Evolutionary conservation across 1,140 invertebrate genomes (phyloP), one percentile per base, ranked within the genome.

Genomic region (Pinna nobilis): DNA sequence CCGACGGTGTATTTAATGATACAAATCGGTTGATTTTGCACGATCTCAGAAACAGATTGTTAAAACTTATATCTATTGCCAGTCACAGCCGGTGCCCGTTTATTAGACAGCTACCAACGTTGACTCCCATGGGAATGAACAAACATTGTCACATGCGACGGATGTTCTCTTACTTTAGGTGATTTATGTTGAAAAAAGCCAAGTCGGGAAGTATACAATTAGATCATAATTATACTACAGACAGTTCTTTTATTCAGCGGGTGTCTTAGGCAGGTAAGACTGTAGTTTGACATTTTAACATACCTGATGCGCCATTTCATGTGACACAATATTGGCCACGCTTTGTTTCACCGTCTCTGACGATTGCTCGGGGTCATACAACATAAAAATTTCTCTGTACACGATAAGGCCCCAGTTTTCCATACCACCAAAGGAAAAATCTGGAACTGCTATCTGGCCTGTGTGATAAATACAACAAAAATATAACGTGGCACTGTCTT

Each of bases 381-480:
- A 89, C 61, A 98, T 90, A 61, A 93, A 92, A 0, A 93, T 93
- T 90, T 98, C 96, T 67, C 95, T 92, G 79, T 93, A 96, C 1
- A 93, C 94, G 4, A 95, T 93, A 0, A 97, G 87, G 3, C 96
- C 97, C 97, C 96, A 98, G 89, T 98, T 96, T 88, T 98, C 97
- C 93, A 98, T 98, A 0, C 96, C 97, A 6, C 96, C 97, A 4
- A 96, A 96, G 0, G 94, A 93, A 90, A 98, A 98, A 89, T 98
- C 96, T 7, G 97, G 97, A 77, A 98, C 95, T 13, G 95, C 96
- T 70, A 95, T 94, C 92, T 97, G 65, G 32, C 66, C 69, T 71
- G 5, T 2, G 28, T 20, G 77, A 66, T 18, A 9, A 25, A 18
- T 47, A 20, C n/a, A 47, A 15, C 0, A 3, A 7, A 18, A 39